Evolutionary conservation across 2,888 invertebrate genomes (phyloP).

Genomic region (Mellilla xanthometata): DNA sequence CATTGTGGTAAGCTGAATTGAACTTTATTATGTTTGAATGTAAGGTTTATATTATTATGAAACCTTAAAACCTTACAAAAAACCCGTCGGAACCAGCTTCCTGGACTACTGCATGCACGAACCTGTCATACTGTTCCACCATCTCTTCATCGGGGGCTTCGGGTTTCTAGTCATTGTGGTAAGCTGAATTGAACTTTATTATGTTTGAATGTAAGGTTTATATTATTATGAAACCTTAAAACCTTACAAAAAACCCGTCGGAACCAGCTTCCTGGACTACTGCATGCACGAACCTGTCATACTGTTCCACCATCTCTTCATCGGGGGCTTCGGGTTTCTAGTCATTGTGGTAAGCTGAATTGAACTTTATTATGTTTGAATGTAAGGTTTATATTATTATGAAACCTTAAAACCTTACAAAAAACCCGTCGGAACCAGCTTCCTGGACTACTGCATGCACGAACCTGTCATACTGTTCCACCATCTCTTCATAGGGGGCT

Average conservation of each 20-base stretch:
- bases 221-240: no score
- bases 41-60: not conserved
- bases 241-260: slow-evolving; percentile 29
- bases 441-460: slow-evolving; percentile 81
- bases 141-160: slow-evolving; percentile 88
- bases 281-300: slow-evolving; percentile 86
- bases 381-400: not conserved
- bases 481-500: slow-evolving; percentile 88
- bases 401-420: no score
- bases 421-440: slow-evolving; percentile 45
- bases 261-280: slow-evolving; percentile 75
- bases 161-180: slow-evolving; percentile 89
- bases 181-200: slow-evolving; percentile 49
- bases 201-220: not conserved
- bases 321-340: slow-evolving; percentile 88
- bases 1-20: slow-evolving; percentile 84
- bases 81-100: slow-evolving; percentile 53
- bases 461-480: slow-evolving; percentile 89
- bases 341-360: slow-evolving; percentile 86
- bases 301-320: slow-evolving; percentile 88
- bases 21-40: not conserved
- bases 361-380: not conserved
- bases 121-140: slow-evolving; percentile 88
- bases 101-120: slow-evolving; percentile 83
- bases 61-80: no score